Percentiles rank a stretch among this genome's conserved stretches.
Conservation (phyloP, 2,888 invertebrate genomes). For the Argyresthia albistria region DNA sequence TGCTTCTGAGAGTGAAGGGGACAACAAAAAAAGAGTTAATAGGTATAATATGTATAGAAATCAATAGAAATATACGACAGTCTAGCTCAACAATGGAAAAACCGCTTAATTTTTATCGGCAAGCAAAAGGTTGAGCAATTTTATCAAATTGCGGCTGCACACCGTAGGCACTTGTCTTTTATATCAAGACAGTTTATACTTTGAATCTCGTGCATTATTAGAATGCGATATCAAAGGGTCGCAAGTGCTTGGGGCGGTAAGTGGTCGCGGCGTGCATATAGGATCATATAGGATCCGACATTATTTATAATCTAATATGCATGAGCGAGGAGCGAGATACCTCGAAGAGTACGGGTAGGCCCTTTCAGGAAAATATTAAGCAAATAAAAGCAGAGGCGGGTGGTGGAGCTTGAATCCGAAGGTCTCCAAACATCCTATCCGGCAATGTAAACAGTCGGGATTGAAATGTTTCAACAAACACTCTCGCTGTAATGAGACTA, state of each 20-base stretch:
- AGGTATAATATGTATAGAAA: too few relatives aligned
- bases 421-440: conserved; percentile 25
- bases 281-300: conserved; percentile 29
- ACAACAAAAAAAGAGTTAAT: too few relatives aligned
- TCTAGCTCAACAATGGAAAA: too few relatives aligned
- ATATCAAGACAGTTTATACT: conserved; percentile 7
- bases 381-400: conserved; percentile 34
- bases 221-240: conserved; percentile 10
- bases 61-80: too few relatives aligned
- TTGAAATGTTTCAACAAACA: conserved; percentile 56
- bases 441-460: conserved; percentile 49
- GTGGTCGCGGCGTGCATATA: conserved; percentile 28
- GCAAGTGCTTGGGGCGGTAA: conserved; percentile 22
- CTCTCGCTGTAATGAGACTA: conserved; percentile 44
- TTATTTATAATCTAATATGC: conserved; percentile 54
- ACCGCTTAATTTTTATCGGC: background rate
- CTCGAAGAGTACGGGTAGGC: conserved; percentile 22
- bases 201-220: conserved; percentile 9
- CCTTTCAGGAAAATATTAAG: conserved; percentile 52
- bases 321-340: conserved; percentile 21
- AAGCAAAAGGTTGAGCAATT: background rate
- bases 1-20: too few relatives aligned
- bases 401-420: conserved; percentile 8
- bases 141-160: conserved; percentile 2
- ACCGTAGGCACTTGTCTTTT: conserved; percentile 4